These are phyloP conservation scores for Chaetops frenatus DNA, from an alignment of 2,113 vertebrate genomes.

Conservation along the genomic window DNA sequence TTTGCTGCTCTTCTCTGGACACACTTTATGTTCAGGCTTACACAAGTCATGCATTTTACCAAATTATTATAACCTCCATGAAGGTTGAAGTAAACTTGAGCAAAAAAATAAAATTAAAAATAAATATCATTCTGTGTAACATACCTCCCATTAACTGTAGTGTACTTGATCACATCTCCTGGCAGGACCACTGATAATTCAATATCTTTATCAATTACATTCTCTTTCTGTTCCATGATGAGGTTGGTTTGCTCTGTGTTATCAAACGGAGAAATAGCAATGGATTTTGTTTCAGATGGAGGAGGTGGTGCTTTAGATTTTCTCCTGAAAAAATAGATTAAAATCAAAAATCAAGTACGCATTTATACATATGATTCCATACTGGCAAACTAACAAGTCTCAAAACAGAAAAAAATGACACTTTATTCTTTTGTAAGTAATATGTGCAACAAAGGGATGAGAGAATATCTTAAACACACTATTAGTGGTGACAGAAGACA, in stretches of 20 bases:
- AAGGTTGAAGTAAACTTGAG: not conserved
- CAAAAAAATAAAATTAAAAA: not conserved
- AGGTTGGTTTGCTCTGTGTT: slow-evolving; percentile 62
- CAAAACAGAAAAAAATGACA: not conserved
- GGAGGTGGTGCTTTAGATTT: slow-evolving; percentile 89
- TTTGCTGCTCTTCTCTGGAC: not conserved
- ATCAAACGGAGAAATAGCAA: slow-evolving; percentile 68
- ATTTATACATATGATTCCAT: not conserved
- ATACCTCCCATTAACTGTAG: slow-evolving; percentile 87
- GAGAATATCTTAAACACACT: not conserved
- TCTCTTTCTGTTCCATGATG: slow-evolving; percentile 89
- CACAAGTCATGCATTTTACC: not conserved
- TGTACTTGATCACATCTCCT: slow-evolving; percentile 82
- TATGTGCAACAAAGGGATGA: not conserved
- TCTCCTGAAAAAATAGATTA: slow-evolving; percentile 73
- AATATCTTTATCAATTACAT: slow-evolving; percentile 81
- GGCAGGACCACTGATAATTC: slow-evolving; percentile 87
- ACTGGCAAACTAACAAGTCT: not conserved
- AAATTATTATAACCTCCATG: not conserved
- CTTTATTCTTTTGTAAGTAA: not conserved
- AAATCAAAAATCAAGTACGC: not conserved
- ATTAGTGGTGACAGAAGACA: not conserved
- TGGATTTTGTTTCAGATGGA: slow-evolving; percentile 70
- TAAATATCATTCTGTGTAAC: not conserved
- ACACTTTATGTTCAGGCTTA: not conserved